These are phyloP conservation scores for Oeneis ivallda DNA, from an alignment of 2,888 invertebrate genomes.

Conservation along the genomic window DNA sequence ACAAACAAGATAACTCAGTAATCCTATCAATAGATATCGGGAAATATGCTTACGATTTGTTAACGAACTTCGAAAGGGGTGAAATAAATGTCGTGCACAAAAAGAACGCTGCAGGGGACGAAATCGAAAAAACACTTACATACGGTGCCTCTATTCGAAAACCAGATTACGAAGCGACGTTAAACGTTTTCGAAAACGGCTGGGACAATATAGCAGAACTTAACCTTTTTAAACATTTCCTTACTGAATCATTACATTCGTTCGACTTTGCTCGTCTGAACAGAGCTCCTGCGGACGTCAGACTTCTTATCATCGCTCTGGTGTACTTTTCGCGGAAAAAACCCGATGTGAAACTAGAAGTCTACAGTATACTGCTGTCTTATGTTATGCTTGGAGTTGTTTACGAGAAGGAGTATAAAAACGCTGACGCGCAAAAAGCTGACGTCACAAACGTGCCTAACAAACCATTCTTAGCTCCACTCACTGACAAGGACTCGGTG, in stretches of 20 bases:
- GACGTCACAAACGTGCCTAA: neutral
- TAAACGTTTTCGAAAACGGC: slow-evolving; percentile 51
- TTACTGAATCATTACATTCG: slow-evolving; percentile 31
- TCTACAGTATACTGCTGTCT: slow-evolving; percentile 46
- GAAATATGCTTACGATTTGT: slow-evolving; percentile 51
- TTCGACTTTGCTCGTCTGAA: slow-evolving; percentile 39
- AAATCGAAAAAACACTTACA: neutral
- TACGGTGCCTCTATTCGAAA: slow-evolving; percentile 34
- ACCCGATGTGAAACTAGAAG: slow-evolving; percentile 37
- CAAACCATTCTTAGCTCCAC: slow-evolving; percentile 16
- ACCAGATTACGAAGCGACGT: slow-evolving; percentile 42
- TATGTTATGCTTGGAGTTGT: slow-evolving; percentile 46
- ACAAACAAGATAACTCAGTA: slow-evolving; percentile 40
- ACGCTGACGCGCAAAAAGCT: neutral
- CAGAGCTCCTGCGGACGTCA: slow-evolving; percentile 42
- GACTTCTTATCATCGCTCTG: slow-evolving; percentile 47
- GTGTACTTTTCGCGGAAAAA: slow-evolving; percentile 48
- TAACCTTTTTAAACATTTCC: slow-evolving; percentile 44
- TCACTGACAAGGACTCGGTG: slow-evolving; percentile 28
- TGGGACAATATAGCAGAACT: slow-evolving; percentile 44
- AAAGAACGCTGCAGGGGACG: neutral
- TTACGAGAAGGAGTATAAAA: slow-evolving; percentile 25
- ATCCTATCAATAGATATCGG: slow-evolving; percentile 49
- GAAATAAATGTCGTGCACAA: slow-evolving; percentile 15
- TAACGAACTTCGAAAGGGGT: slow-evolving; percentile 46